Conservation (phyloP, 2,797 vertebrate genomes). For the Toxotes lorentzi region DNA sequence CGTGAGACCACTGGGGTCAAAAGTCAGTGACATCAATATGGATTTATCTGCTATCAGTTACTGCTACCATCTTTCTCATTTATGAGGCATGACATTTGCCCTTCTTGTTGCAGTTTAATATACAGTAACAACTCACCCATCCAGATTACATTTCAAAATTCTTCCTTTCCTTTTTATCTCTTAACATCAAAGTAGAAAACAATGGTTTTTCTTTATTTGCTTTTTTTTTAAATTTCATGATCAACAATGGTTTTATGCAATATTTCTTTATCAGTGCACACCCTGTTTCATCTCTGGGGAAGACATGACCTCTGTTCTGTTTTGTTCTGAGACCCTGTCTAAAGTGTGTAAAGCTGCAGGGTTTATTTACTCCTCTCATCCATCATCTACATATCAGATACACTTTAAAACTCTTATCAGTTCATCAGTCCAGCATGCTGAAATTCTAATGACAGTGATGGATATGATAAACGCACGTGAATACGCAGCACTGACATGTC, state of each 20-base stretch:
- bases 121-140: constrained; percentile 14
- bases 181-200: constrained; percentile 20
- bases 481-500: constrained; percentile 37
- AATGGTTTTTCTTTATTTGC: constrained; percentile 5
- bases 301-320: constrained; percentile 39
- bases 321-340: constrained; percentile 49
- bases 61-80: constrained; percentile 12
- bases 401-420: constrained; percentile 69
- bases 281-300: constrained; percentile 42
- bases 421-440: constrained; percentile 53
- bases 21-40: constrained; percentile 27
- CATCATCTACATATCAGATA: constrained; percentile 66
- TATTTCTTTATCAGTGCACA: constrained; percentile 16
- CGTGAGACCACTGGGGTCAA: constrained; percentile 26
- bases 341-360: constrained; percentile 36
- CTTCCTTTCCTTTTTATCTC: constrained; percentile 14
- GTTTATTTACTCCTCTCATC: constrained; percentile 58
- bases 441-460: constrained; percentile 62
- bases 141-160: constrained; percentile 33
- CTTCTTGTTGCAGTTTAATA: constrained; percentile 7
- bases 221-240: constrained; percentile 31
- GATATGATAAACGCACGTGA: constrained; percentile 44
- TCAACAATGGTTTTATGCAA: constrained; percentile 21
- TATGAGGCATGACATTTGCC: constrained; percentile 17
- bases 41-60: constrained; percentile 32